These are phyloP conservation scores for Dynastes grantii DNA, from an alignment of 2,888 invertebrate genomes.

Conservation along the genomic window DNA sequence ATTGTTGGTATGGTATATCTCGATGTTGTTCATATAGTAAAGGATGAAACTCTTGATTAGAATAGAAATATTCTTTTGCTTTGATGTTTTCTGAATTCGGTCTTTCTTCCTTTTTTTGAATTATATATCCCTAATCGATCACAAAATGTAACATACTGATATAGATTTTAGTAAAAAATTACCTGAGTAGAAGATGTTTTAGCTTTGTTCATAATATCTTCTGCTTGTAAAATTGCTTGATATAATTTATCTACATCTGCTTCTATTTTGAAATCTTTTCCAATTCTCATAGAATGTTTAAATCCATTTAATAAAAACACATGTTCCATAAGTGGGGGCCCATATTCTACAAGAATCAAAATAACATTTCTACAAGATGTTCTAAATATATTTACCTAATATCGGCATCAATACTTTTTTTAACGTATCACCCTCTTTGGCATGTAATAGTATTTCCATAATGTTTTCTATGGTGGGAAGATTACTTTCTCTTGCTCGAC, in stretches of 20 bases:
- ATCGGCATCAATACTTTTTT: slow-evolving; percentile 88
- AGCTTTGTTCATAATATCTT: slow-evolving; percentile 76
- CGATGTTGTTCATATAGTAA: slow-evolving; percentile 84
- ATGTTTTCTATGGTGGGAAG: slow-evolving; percentile 75
- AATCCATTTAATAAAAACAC: slow-evolving; percentile 84
- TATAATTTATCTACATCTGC: slow-evolving; percentile 77
- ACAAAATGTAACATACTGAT: not conserved
- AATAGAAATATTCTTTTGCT: slow-evolving; percentile 76
- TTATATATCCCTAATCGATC: slow-evolving; percentile 81
- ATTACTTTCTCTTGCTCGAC: slow-evolving; percentile 80
- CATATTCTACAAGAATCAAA: slow-evolving; percentile 79
- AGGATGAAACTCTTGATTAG: slow-evolving; percentile 97
- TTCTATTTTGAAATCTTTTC: slow-evolving; percentile 79
- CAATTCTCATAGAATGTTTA: slow-evolving; percentile 73
- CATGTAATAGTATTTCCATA: slow-evolving; percentile 74
- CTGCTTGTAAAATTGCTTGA: slow-evolving; percentile 80
- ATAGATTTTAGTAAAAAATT: slow-evolving; percentile 53
- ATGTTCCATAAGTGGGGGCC: slow-evolving; percentile 93
- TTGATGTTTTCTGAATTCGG: slow-evolving; percentile 72
- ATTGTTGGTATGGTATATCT: slow-evolving; percentile 76
- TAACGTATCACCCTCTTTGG: slow-evolving; percentile 83
- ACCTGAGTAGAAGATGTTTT: slow-evolving; percentile 75
- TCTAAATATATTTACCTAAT: slow-evolving; percentile 73
- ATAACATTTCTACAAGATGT: slow-evolving; percentile 18
- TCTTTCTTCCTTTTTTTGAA: slow-evolving; percentile 87